Conservation (phyloP, 2,797 vertebrate species). For the Dendrocincla fuliginosa region DNA sequence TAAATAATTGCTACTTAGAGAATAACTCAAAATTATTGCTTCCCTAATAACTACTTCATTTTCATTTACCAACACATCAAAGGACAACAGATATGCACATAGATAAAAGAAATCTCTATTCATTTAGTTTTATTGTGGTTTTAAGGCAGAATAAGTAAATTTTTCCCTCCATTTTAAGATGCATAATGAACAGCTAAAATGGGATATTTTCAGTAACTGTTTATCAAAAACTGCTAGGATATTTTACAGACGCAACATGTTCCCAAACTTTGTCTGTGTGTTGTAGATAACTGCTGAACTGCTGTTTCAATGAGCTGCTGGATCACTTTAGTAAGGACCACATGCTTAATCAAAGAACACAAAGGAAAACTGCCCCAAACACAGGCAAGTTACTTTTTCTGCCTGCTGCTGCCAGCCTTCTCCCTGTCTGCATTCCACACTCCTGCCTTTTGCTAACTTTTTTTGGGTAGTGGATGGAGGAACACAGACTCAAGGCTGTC, state of each 20-base stretch:
- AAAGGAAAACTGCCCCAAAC: neutral
- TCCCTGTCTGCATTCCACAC: neutral
- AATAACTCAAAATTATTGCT: constrained; percentile 74
- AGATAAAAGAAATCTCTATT: constrained; percentile 40
- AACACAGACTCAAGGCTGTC: neutral
- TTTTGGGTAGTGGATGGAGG: neutral
- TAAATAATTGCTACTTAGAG: constrained; percentile 74
- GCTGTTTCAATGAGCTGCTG: neutral
- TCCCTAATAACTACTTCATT: constrained; percentile 65
- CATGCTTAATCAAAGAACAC: neutral
- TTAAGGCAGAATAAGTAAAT: constrained; percentile 74
- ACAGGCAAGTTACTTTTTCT: neutral
- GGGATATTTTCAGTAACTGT: neutral
- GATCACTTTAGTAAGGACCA: neutral
- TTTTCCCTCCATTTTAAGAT: neutral
- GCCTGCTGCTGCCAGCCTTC: neutral
- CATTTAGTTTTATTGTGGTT: constrained; percentile 20
- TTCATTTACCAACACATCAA: constrained; percentile 49
- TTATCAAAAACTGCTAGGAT: neutral
- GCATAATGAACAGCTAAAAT: neutral
- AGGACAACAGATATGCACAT: constrained; percentile 32
- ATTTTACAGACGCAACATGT: neutral
- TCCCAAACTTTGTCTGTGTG: neutral
- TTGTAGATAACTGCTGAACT: neutral
- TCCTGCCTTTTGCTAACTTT: neutral